Base-by-base conservation (phyloP, 92 coral and sea anemone genomes). In the Phenganax subtilis region DNA sequence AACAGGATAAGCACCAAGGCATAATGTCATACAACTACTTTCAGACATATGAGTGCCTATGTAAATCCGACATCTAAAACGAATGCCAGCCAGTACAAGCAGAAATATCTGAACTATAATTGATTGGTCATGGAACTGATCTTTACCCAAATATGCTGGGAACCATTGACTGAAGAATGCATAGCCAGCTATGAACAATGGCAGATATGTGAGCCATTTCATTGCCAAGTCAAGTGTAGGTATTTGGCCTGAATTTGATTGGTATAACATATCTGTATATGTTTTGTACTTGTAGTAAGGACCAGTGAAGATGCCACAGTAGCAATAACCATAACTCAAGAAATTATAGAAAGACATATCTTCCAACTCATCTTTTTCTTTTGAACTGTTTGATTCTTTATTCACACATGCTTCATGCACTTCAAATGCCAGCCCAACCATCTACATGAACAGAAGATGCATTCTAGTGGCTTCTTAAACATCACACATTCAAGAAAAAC, bases 281-380 rank as follows among this genome's bases (percentile, higher is more conserved):
- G 97, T 93, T 90, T 93, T 93, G 92, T 93, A 93, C 60, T 96
- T 91, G 75, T 83, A 93, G 84, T 93, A 93, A 0, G 97, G 97
- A 9, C 97, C 97, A n/a, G 97, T 93, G 72, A 92, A 88, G n/a
- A 93, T 85, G 52, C 97, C 97, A 80, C 92, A 90, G 64, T 93
- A 93, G 63, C 97, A 93, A 65, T 88, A 93, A 51, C 89, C 87
- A 71, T 93, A 93, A 72, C 97, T 91, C n/a, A 93, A 71, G 69
- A 90, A 86, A 70, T 93, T 87, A 72, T 93, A 93, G 71, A 93
- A 90, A 16, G 93, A 91, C 44, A 96, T 96, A 5, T 10, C 59
- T 51, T 85, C 84, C 68, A 86, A 74, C 28, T 80, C 79, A 9
- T 88, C 79, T 6, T 83, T 85, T 25, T 64, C 83, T 37, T 63